Evolutionary conservation across 1,140 invertebrate genomes (phyloP).

Genomic region (Coelopa frigida): DNA sequence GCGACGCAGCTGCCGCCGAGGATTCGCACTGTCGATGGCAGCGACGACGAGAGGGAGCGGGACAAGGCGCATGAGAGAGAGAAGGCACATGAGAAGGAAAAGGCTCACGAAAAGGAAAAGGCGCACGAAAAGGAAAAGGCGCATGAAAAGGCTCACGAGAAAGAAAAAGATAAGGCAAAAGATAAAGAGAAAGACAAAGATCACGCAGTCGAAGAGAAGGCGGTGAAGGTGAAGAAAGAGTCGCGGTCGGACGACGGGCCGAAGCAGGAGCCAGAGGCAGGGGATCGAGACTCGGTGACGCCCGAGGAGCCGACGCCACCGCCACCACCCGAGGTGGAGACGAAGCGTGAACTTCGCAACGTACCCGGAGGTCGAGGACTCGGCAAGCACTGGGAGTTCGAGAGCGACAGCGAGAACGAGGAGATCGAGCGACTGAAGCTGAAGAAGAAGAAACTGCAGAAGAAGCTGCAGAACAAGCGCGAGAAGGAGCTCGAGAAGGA

Average conservation of each 20-base stretch:
- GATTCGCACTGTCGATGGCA: conserved; percentile 35
- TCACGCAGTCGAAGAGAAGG: conserved; percentile 1
- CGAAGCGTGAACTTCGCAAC: conserved; percentile 56
- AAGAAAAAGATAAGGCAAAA: conserved; percentile 9
- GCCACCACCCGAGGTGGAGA: conserved; percentile 38
- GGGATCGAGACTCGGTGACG: too few species aligned
- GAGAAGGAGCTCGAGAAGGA: conserved; percentile 11
- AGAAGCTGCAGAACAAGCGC: conserved; percentile 23
- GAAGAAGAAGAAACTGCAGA: conserved; percentile 28
- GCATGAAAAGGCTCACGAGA: too few species aligned
- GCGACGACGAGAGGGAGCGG: conserved; percentile 22
- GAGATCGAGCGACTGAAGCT: conserved; percentile 27
- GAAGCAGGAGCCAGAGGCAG: conserved; percentile 25
- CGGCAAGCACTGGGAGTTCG: conserved; percentile 75
- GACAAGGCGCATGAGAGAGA: conserved; percentile 14
- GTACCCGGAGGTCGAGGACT: conserved; percentile 67
- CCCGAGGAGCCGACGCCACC: too few species aligned
- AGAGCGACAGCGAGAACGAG: conserved; percentile 46
- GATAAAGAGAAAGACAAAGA: conserved; percentile 6
- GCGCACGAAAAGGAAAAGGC: conserved; percentile 13
- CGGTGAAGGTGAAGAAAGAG: conserved; percentile 3
- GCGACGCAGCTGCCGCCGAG: conserved; percentile 35
- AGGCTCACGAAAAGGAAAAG: conserved; percentile 7
- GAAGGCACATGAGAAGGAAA: conserved; percentile 12
- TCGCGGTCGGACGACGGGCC: background rate